phyloP scores from a whole-genome alignment of 2,888 invertebrate species.

The Chrysolina oricalcia region DNA sequence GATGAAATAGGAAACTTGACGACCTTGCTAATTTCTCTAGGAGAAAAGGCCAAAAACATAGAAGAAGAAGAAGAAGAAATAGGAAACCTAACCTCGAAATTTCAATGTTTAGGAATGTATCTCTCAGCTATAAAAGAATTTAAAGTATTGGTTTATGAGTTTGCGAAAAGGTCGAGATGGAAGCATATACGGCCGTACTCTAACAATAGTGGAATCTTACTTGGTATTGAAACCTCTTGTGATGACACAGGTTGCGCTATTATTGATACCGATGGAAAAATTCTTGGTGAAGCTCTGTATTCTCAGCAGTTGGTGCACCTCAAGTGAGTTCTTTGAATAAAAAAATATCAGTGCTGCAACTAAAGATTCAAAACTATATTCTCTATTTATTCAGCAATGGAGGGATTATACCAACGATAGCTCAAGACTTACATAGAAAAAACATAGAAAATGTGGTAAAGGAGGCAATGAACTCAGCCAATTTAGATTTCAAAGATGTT shows the following conservation, averaged over 20 bases:
- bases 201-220: conserved; percentile 70
- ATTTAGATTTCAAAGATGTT: conserved; percentile 77
- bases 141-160: neutral
- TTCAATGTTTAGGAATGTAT: neutral
- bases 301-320: conserved; percentile 87
- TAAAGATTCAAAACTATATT: neutral
- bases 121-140: neutral
- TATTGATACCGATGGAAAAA: conserved; percentile 80
- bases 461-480: conserved; percentile 78
- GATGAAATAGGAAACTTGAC: too few relatives aligned
- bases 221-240: conserved; percentile 98
- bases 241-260: conserved; percentile 97
- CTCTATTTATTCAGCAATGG: conserved; percentile 76
- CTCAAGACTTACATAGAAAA: conserved; percentile 85
- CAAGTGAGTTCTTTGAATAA: conserved; percentile 73
- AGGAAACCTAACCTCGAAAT: neutral
- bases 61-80: too few relatives aligned
- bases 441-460: conserved; percentile 85
- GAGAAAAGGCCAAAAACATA: too few relatives aligned
- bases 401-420: conserved; percentile 92
- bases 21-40: too few relatives aligned
- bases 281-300: conserved; percentile 86
- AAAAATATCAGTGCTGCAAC: neutral
- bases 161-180: neutral
- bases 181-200: conserved; percentile 25